These are phyloP conservation scores for Cuniculus paca DNA, from an alignment of 2,797 vertebrate species.

Conservation along the genomic window DNA sequence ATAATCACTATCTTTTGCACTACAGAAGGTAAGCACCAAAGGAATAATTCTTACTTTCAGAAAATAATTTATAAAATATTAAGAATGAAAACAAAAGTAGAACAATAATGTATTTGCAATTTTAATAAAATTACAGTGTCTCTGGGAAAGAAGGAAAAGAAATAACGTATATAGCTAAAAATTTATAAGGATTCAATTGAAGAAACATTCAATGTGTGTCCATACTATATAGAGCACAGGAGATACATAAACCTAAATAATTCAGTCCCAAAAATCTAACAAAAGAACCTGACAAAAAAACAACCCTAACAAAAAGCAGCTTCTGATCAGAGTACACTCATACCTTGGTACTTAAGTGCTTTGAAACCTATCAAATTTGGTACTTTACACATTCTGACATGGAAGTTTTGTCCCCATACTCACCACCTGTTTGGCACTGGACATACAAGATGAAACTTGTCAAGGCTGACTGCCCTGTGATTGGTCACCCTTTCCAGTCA, in stretches of 20 bases:
- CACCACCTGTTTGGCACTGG: background rate
- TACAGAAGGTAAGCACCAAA: background rate
- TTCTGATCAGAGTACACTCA: background rate
- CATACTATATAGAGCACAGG: background rate
- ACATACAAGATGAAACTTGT: background rate
- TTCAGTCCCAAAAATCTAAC: conserved; percentile 40
- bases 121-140: conserved; percentile 60
- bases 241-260: conserved; percentile 23
- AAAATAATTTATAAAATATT: conserved; percentile 48
- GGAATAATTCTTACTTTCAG: conserved; percentile 23
- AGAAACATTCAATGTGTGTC: background rate
- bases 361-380: background rate
- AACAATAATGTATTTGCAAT: background rate
- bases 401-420: background rate
- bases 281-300: conserved; percentile 53
- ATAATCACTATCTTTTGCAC: conserved; percentile 39
- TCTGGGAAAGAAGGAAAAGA: conserved; percentile 23
- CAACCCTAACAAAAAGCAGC: background rate
- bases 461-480: background rate
- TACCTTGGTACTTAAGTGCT: background rate
- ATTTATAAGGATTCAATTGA: conserved; percentile 13
- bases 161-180: conserved; percentile 41
- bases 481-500: background rate
- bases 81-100: conserved; percentile 65
- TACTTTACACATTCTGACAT: background rate